phyloP scores from a whole-genome alignment of 2,888 invertebrate species.

The Tribolium freemani region DNA sequence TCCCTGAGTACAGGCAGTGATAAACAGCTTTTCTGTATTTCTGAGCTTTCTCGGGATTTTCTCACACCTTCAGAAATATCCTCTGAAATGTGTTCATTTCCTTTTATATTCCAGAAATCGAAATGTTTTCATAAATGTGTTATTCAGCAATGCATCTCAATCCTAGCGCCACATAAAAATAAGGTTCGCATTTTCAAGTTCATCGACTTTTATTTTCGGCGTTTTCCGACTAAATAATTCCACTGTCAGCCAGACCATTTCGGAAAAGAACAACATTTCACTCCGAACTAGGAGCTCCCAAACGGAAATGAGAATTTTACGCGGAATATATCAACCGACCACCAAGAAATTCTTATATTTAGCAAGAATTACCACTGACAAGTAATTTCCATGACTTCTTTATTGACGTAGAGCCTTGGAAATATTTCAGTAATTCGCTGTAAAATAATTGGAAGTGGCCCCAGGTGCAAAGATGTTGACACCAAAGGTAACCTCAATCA shows the following conservation, averaged over 20 bases:
- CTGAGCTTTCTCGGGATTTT: slow-evolving; percentile 56
- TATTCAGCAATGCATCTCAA: slow-evolving; percentile 46
- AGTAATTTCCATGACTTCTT: neutral
- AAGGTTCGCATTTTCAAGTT: slow-evolving; percentile 39
- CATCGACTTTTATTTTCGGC: slow-evolving; percentile 9
- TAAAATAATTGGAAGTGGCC: neutral
- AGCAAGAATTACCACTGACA: neutral
- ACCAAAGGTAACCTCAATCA: neutral
- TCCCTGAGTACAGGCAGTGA: slow-evolving; percentile 48
- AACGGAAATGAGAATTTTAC: slow-evolving; percentile 9
- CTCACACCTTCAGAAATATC: slow-evolving; percentile 54
- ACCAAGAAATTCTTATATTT: neutral
- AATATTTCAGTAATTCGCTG: neutral
- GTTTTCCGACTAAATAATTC: neutral
- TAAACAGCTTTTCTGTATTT: slow-evolving; percentile 57
- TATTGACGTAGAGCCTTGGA: neutral
- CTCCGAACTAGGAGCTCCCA: neutral
- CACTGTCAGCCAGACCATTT: neutral
- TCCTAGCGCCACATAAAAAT: slow-evolving; percentile 39
- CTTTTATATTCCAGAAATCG: slow-evolving; percentile 52
- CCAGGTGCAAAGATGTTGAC: slow-evolving; percentile 1
- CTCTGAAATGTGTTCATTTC: slow-evolving; percentile 56
- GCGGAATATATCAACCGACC: neutral
- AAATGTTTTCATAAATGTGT: slow-evolving; percentile 54
- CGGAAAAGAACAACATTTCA: slow-evolving; percentile 1